Conservation (phyloP, 2,113 vertebrate species). For the Brienomyrus longianalis region DNA sequence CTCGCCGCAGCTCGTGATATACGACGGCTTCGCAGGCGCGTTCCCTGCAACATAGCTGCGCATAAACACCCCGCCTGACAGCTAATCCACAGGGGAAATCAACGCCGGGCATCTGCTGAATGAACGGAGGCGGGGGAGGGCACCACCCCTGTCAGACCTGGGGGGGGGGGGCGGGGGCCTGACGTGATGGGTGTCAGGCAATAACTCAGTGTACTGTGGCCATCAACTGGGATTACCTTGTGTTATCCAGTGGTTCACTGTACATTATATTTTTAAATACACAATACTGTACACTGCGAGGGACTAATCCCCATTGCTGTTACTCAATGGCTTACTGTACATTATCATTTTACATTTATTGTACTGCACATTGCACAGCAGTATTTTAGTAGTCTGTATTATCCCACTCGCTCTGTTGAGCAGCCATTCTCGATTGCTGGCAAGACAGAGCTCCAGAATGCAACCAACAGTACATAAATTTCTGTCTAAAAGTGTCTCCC, state of each 20-base stretch:
- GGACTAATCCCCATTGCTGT: not conserved
- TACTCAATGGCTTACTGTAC: not conserved
- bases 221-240: not conserved
- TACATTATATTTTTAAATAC: not conserved
- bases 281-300: not conserved
- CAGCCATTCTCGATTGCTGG: not conserved
- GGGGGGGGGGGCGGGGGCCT: not conserved
- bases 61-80: not conserved
- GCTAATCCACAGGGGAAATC: not conserved
- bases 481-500: not conserved
- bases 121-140: not conserved
- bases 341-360: not conserved
- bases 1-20: not conserved
- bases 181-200: not conserved
- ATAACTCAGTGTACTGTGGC: not conserved
- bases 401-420: not conserved
- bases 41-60: not conserved
- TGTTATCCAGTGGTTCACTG: not conserved
- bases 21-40: not conserved
- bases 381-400: not conserved
- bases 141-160: not conserved
- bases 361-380: not conserved
- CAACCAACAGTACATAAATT: not conserved
- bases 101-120: not conserved
- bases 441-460: not conserved